Conservation (phyloP, 2,113 vertebrate species). For the Agapornis roseicollis region DNA sequence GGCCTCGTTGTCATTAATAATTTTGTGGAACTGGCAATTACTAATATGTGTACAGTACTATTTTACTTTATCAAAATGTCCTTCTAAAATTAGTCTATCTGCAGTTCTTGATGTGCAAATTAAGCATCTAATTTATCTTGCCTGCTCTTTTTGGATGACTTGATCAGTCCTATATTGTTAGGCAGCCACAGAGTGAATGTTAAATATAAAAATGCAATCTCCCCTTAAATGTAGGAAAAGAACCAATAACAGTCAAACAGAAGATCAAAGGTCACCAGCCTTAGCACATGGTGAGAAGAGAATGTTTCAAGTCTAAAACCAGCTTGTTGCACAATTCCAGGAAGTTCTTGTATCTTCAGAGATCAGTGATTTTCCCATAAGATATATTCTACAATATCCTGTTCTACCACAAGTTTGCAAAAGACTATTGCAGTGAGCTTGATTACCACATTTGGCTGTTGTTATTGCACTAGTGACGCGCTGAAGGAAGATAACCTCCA, state of each 20-base stretch:
- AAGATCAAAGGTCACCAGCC: not conserved
- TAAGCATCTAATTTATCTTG: slow-evolving; percentile 74
- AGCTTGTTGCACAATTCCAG: not conserved
- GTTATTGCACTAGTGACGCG: not conserved
- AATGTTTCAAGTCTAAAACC: not conserved
- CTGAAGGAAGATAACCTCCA: not conserved
- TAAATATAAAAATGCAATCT: slow-evolving; percentile 10
- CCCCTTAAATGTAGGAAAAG: not conserved
- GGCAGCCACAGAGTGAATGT: slow-evolving; percentile 24
- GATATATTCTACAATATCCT: not conserved
- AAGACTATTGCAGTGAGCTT: not conserved
- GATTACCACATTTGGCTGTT: not conserved
- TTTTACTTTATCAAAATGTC: slow-evolving; percentile 75
- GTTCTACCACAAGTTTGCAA: not conserved
- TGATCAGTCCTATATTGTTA: slow-evolving; percentile 46
- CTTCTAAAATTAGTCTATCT: slow-evolving; percentile 73
- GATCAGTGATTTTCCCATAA: not conserved
- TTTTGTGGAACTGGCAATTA: slow-evolving; percentile 42
- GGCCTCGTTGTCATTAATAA: slow-evolving; percentile 61
- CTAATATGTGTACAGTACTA: slow-evolving; percentile 43
- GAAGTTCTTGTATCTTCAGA: not conserved
- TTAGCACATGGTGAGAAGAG: not conserved
- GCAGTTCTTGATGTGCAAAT: slow-evolving; percentile 68
- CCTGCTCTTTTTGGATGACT: slow-evolving; percentile 34
- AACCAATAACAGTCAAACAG: not conserved